Percentiles rank a stretch among this genome's conserved stretches.
These are phyloP conservation scores for Jaculus jaculus DNA, from an alignment of 2,113 vertebrate species.

Conservation along the genomic window DNA sequence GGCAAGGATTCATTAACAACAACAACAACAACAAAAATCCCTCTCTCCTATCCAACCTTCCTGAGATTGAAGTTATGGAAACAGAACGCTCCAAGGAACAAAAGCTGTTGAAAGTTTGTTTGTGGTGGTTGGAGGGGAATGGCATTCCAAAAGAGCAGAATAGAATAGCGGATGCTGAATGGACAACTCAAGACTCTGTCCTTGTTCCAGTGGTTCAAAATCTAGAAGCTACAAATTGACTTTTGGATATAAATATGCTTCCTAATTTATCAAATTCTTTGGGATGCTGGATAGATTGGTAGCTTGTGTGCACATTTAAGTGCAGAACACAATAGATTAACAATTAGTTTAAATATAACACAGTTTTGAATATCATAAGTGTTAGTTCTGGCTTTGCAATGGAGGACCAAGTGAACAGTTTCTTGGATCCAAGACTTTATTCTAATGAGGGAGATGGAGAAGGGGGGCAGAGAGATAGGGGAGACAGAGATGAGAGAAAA, in stretches of 20 bases:
- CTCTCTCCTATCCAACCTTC: constrained; percentile 20
- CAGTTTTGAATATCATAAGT: background rate
- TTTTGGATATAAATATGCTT: constrained; percentile 43
- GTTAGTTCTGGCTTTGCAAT: no score
- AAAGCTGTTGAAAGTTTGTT: constrained; percentile 52
- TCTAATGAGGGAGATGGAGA: no score
- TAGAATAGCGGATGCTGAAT: background rate
- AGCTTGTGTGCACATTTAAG: background rate
- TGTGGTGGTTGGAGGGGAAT: constrained; percentile 4
- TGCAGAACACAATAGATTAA: background rate
- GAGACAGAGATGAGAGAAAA: no score
- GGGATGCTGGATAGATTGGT: constrained; percentile 4
- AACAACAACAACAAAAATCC: background rate
- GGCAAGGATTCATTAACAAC: constrained; percentile 49
- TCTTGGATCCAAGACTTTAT: no score
- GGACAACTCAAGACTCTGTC: background rate
- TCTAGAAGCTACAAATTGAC: constrained; percentile 9
- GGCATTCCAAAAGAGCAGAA: constrained; percentile 17
- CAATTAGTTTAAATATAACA: constrained; percentile 29
- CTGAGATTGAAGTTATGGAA: constrained; percentile 59
- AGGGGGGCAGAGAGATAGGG: no score
- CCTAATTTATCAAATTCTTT: background rate
- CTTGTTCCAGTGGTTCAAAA: constrained; percentile 3
- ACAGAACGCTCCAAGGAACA: constrained; percentile 31
- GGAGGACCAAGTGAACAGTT: no score